Evolutionary conservation across 2,888 invertebrate genomes (phyloP).

Genomic region (Anticlea derivata): DNA sequence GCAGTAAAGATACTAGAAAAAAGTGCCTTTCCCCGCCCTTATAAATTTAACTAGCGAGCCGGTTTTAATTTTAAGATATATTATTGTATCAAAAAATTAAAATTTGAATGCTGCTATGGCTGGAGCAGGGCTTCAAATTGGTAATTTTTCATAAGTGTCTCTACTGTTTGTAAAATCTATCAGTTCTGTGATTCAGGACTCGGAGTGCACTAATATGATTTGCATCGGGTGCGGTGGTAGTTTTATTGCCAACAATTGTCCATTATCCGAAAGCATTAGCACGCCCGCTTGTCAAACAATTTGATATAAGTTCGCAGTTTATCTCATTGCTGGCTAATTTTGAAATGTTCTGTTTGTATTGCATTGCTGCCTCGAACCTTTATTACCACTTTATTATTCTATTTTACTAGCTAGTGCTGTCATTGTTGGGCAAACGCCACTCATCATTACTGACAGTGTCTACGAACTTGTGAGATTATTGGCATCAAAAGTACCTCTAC

Average conservation of each 20-base stretch:
- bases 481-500: background rate
- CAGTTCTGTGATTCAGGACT: slow-evolving; percentile 12
- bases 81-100: no score
- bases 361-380: background rate
- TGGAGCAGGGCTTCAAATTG: background rate
- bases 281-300: slow-evolving; percentile 57
- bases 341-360: slow-evolving; percentile 18
- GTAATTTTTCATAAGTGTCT: background rate
- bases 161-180: background rate
- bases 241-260: slow-evolving; percentile 69
- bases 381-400: no score
- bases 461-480: background rate
- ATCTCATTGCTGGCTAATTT: slow-evolving; percentile 26
- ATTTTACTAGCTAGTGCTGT: no score
- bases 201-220: slow-evolving; percentile 55
- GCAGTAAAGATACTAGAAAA: background rate
- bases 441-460: no score
- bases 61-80: no score
- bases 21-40: no score
- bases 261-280: slow-evolving; percentile 64
- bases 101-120: no score
- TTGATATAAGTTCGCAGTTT: slow-evolving; percentile 56
- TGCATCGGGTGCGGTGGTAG: slow-evolving; percentile 64
- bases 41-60: no score
- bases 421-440: no score